Conservation (phyloP, 2,113 vertebrate genomes). For the Brachionichthys hirsutus region DNA sequence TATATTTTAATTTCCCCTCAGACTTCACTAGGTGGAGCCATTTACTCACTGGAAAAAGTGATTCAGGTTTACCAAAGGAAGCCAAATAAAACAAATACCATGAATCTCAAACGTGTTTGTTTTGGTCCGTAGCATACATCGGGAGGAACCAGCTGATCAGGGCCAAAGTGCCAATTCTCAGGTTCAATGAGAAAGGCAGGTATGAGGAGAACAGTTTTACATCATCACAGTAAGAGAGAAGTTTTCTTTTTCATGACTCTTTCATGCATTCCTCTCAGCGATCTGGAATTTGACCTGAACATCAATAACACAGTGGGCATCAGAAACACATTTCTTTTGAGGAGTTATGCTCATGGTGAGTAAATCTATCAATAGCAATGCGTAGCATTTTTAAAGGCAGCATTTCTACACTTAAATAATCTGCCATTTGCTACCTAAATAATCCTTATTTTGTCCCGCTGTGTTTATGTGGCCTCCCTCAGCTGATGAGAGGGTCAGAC, state of each 20-base stretch:
- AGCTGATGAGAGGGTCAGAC: constrained; percentile 92
- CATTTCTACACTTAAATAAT: background rate
- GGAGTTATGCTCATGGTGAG: constrained; percentile 91
- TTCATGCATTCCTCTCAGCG: constrained; percentile 67
- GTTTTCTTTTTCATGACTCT: constrained; percentile 5
- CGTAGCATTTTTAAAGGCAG: background rate
- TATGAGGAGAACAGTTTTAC: constrained; percentile 63
- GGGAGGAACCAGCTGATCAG: constrained; percentile 89
- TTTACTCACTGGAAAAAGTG: constrained; percentile 19
- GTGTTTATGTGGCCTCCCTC: constrained; percentile 43
- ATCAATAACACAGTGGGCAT: constrained; percentile 97
- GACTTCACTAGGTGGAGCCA: constrained; percentile 54
- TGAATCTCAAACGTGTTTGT: constrained; percentile 9
- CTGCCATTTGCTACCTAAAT: background rate
- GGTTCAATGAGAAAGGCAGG: constrained; percentile 95
- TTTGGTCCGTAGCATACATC: constrained; percentile 80
- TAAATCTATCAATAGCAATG: constrained; percentile 19
- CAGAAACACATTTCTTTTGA: constrained; percentile 97
- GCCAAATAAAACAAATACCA: constrained; percentile 14
- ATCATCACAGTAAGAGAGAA: background rate
- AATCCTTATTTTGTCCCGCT: constrained; percentile 1
- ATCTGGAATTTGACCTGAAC: constrained; percentile 97
- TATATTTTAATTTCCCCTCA: background rate
- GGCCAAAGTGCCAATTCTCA: constrained; percentile 96
- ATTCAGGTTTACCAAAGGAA: background rate